Base-by-base conservation (phyloP, 1,140 invertebrate genomes). In the Drosophila dunni region DNA sequence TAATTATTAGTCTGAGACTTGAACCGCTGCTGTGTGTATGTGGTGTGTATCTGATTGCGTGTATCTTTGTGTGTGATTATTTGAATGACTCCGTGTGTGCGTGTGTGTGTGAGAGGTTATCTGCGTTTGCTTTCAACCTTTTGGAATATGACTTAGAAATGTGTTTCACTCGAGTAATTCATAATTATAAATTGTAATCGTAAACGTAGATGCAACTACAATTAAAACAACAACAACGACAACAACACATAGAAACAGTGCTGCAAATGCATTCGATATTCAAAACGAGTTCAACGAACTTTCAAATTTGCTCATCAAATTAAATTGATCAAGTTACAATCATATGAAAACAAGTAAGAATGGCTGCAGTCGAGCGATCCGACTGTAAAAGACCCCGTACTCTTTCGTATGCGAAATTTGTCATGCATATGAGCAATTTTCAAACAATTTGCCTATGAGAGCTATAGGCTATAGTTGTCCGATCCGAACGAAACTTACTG, bases 131-230 rank as follows among this genome's bases (percentile, higher is more conserved):
- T 42, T 42, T 42, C 11, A n/a, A 42, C n/a, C 3, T n/a, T 13
- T 11, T n/a, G 11, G 40, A 42, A 10, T 42, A 42, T 11, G 40
- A 42, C n/a, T 29, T 34, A 24, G 42, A 33, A 60, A 29, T 29
- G 24, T 60, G 42, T 33, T 42, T 60, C 7, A 60, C 44, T 29
- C 56, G 24, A 46, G 56, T 34, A 50, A 34, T 38, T 62, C 20
- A 33, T 62, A 62, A 62, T 62, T 62, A 62, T 36, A 15, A 15
- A 62, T 50, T 17, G 45, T 44, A 50, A 34, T 8, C 20, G 44
- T 34, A 60, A 17, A 34, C 44, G 57, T 33, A 58, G 56, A 58
- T 44, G n/a, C 40, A 50, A 17, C 24, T 34, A 46, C 24, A 15
- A 60, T 13, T 3, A 24, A 11, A 45, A 48, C 58, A 61, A 48